Percentiles rank a stretch among this genome's conserved stretches.
phyloP scores from a whole-genome alignment of 2,888 invertebrate species.

The Oscheius onirici region DNA sequence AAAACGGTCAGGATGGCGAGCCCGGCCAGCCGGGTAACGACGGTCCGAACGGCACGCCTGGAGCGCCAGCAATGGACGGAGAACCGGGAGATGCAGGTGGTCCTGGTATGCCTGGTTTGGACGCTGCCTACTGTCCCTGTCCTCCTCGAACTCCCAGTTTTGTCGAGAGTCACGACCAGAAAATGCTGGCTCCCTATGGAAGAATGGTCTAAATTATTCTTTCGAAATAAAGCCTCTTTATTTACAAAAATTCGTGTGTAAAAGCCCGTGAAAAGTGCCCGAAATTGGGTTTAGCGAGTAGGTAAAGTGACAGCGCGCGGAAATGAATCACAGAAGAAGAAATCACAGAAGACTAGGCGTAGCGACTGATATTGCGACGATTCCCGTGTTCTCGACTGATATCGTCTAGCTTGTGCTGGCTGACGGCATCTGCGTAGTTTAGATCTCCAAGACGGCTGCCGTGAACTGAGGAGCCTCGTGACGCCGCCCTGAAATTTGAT shows the following conservation, averaged over 20 bases:
- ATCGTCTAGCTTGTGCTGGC: slow-evolving; percentile 20
- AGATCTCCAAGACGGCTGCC: slow-evolving; percentile 33
- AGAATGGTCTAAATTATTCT: too few species aligned
- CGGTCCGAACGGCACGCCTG: slow-evolving; percentile 17
- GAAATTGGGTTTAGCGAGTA: neutral
- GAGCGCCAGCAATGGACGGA: slow-evolving; percentile 25
- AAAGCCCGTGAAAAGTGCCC: neutral
- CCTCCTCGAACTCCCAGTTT: slow-evolving; percentile 9
- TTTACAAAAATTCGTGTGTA: neutral
- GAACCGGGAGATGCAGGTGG: slow-evolving; percentile 33
- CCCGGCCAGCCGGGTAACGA: slow-evolving; percentile 25
- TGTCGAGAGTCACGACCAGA: slow-evolving; percentile 17
- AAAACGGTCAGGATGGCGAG: slow-evolving; percentile 34
- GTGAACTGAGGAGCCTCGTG: neutral
- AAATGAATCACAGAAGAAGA: neutral
- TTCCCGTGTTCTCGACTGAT: slow-evolving; percentile 22
- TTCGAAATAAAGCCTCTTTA: neutral
- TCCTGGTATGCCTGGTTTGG: slow-evolving; percentile 40
- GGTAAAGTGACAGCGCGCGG: neutral
- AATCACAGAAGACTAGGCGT: slow-evolving; percentile 15
- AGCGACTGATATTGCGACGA: slow-evolving; percentile 9
- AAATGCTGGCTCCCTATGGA: slow-evolving; percentile 18
- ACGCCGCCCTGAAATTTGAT: slow-evolving; percentile 10
- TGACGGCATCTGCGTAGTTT: slow-evolving; percentile 5
- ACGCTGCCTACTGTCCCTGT: slow-evolving; percentile 21